phyloP scores from a whole-genome alignment of 2,888 invertebrate species.

The Mylabris sibirica region DNA sequence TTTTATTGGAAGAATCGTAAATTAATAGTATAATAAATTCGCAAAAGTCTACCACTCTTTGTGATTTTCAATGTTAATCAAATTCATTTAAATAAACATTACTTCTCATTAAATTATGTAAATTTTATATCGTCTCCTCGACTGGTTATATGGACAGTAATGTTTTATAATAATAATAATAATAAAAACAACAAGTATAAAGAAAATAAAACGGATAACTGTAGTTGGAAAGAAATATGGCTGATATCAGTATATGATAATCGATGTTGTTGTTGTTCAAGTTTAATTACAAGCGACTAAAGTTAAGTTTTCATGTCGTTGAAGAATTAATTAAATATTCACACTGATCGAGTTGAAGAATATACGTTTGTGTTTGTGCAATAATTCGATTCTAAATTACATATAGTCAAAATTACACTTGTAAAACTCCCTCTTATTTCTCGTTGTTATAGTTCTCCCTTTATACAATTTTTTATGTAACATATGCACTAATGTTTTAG shows the following conservation, averaged over 20 bases:
- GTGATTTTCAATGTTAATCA: neutral
- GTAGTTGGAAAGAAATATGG: neutral
- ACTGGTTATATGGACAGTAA: neutral
- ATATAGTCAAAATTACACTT: conserved; percentile 3
- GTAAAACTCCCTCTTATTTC: conserved; percentile 12
- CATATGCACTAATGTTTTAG: conserved; percentile 31
- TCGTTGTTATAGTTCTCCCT: conserved; percentile 7
- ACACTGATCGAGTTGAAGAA: conserved; percentile 19
- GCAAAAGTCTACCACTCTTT: no score
- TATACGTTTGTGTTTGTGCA: neutral
- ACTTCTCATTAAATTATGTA: neutral
- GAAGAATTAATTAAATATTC: conserved; percentile 33
- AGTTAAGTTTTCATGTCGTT: conserved; percentile 20
- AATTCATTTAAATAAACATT: neutral
- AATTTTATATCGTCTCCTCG: neutral
- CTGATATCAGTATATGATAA: neutral
- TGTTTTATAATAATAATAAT: neutral
- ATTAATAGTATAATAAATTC: no score
- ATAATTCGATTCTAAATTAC: neutral
- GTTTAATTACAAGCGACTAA: neutral
- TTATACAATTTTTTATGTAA: neutral
- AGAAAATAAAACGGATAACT: neutral
- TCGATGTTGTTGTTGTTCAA: neutral
- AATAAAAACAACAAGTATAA: no score
- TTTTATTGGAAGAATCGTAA: no score